Percentiles rank a stretch among this genome's conserved stretches.
Evolutionary conservation across 1,140 invertebrate species (phyloP).

Genomic region (Zaprionus capensis): DNA sequence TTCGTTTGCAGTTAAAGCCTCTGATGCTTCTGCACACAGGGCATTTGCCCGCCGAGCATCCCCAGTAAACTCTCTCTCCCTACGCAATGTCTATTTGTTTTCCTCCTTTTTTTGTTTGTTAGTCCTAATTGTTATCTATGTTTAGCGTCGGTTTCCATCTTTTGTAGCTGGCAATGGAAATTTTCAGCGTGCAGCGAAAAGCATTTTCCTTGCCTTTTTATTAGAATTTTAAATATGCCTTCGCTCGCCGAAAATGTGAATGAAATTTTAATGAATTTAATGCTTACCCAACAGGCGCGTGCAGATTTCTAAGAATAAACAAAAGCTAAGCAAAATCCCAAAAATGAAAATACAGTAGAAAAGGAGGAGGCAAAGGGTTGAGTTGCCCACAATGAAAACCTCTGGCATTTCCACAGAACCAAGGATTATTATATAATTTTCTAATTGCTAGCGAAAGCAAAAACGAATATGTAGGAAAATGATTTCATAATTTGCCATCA

Average conservation of each 20-base stretch:
- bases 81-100: neutral
- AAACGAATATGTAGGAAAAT: neutral
- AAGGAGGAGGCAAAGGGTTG: constrained; percentile 13
- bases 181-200: constrained; percentile 57
- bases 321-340: neutral
- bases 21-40: neutral
- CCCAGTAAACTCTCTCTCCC: neutral
- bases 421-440: constrained; percentile 12
- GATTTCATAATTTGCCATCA: neutral
- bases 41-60: neutral
- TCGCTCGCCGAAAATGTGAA: constrained; percentile 53
- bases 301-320: constrained; percentile 27
- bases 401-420: constrained; percentile 15
- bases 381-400: neutral
- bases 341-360: neutral
- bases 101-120: constrained; percentile 25
- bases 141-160: constrained; percentile 55
- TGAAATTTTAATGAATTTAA: constrained; percentile 82
- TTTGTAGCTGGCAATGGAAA: constrained; percentile 34
- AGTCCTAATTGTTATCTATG: constrained; percentile 77
- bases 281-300: constrained; percentile 36
- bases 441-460: constrained; percentile 19
- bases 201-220: constrained; percentile 65
- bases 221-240: constrained; percentile 77
- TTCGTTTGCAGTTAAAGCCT: neutral